Evolutionary conservation across 1,140 invertebrate species (phyloP), one percentile per base, ranked within the genome.

Genomic region (Cydia pomonella): DNA sequence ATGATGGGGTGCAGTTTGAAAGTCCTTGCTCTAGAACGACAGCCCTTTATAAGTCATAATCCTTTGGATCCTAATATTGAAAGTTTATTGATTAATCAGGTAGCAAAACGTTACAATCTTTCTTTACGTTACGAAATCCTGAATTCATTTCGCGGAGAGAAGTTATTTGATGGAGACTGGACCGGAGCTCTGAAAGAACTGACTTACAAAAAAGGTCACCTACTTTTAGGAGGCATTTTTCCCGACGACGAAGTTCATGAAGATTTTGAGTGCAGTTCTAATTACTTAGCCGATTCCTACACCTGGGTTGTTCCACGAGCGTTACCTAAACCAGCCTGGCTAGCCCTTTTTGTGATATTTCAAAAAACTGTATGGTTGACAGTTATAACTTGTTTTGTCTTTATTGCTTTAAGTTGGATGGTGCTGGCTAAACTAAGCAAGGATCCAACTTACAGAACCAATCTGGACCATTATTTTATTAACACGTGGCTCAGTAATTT

Each of bases 181-280:
- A 85, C 86, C 29, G 94, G 93, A 0, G 83, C 92, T n/a, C 80
- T 94, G 44, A 87, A 84, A 1, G 77, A 87, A 12, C 59, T 94
- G 0, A 73, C 78, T 12, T 76, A 83, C 0, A 90, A 88, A 72
- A 85, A 89, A 74, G 94, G 92, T 3, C 88, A 94, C 25, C 87
- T 94, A 3, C 78, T 94, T 5, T 76, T 94, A 12, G 94, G 94
- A 2, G 94, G 93, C 38, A 94, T 92, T 75, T 94, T 92, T 84
- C 94, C 94, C 21, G 94, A 94, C 80, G 93, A 93, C 75, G 93
- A 94, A 76, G 90, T 94, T 4, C 89, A 92, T 21, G 91, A 93
- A 64, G 88, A 92, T 77, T 94, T 94, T 78, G 94, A 94, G 75
- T 87, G 86, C 10, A 93, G 91, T n/a, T 84, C 85, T 3, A 85